Evolutionary conservation across 2,113 vertebrate species (phyloP).

Genomic region (Pterocles orientalis): DNA sequence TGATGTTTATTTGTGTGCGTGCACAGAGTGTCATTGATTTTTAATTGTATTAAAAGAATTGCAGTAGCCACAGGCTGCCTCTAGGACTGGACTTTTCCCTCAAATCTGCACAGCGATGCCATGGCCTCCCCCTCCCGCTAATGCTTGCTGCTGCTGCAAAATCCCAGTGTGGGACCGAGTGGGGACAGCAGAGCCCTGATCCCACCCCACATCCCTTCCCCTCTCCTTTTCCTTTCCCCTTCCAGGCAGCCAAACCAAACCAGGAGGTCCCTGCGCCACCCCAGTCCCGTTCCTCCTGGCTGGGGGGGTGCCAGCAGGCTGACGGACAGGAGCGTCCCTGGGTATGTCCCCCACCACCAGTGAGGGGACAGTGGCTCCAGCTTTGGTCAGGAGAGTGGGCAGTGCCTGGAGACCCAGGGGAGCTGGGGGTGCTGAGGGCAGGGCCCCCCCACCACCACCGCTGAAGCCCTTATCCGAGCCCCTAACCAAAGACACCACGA

Average conservation of each 20-base stretch:
- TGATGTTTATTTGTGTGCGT: conserved; percentile 53
- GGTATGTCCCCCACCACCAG: background rate
- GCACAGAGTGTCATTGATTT: conserved; percentile 43
- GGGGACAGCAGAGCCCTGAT: background rate
- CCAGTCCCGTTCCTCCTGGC: background rate
- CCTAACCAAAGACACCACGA: background rate
- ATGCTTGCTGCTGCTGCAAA: background rate
- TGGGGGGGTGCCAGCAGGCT: rapidly evolving
- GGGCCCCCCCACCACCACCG: rapidly evolving
- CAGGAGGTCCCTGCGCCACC: background rate
- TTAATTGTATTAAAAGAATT: conserved; percentile 40
- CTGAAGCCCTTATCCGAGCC: background rate
- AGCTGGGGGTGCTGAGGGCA: background rate
- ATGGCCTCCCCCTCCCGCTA: background rate
- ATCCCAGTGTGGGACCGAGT: rapidly evolving
- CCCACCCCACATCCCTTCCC: background rate
- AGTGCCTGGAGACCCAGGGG: background rate
- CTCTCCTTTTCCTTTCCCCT: background rate
- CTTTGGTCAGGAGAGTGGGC: background rate
- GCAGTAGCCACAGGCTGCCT: conserved; percentile 61
- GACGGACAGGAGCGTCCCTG: background rate
- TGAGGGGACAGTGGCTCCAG: background rate
- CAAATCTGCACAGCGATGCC: background rate
- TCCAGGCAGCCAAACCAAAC: background rate
- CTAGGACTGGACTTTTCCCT: conserved; percentile 54